These are phyloP conservation scores for Sebastes iracundus DNA, from an alignment of 2,797 vertebrate genomes.

Conservation along the genomic window DNA sequence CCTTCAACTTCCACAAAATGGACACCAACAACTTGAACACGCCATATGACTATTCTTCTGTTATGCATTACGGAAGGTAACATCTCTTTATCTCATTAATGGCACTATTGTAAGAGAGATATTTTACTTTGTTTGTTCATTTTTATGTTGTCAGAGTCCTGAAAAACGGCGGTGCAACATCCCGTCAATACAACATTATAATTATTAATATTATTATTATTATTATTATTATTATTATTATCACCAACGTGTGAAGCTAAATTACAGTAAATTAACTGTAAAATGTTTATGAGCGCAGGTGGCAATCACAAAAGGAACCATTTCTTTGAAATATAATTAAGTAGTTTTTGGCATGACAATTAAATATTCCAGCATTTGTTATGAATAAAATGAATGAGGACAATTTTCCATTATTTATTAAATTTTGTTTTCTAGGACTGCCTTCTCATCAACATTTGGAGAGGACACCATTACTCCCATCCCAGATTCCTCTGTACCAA, in stretches of 20 bases:
- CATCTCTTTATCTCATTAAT: neutral
- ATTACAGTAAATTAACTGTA: neutral
- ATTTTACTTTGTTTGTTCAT: neutral
- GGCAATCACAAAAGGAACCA: neutral
- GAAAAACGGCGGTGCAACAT: neutral
- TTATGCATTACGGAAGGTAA: conserved; percentile 49
- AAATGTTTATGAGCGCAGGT: neutral
- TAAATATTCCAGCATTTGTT: neutral
- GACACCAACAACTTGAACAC: conserved; percentile 40
- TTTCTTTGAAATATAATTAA: neutral
- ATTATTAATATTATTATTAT: no score
- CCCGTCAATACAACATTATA: no score
- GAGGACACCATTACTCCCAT: conserved; percentile 59
- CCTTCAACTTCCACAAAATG: conserved; percentile 16
- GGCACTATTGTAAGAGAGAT: neutral
- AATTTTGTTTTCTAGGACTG: conserved; percentile 21
- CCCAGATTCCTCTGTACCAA: conserved; percentile 25
- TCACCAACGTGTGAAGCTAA: neutral
- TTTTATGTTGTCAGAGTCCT: neutral
- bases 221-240: no score
- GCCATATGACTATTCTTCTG: conserved; percentile 36
- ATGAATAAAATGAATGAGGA: neutral
- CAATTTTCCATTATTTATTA: neutral
- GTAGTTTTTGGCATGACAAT: neutral
- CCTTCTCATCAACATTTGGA: conserved; percentile 9